Base-by-base conservation (phyloP, 2,888 invertebrate species). In the Trypoxylon attenuatum region DNA sequence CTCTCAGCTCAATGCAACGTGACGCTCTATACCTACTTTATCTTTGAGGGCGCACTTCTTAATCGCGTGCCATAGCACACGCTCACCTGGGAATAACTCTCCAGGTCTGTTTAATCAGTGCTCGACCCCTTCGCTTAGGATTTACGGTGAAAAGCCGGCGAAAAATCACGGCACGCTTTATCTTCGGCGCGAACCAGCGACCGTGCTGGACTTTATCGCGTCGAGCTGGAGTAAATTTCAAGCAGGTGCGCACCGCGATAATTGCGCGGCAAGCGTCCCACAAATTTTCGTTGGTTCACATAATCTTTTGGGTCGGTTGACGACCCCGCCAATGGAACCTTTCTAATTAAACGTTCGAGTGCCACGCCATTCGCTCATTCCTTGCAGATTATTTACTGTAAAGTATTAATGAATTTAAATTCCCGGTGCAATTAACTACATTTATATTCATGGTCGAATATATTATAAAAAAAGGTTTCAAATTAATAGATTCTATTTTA, bases 241-340 rank as follows among this genome's bases (percentile, higher is more conserved):
- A 38, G 50, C 50, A 50, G 50, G 39, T 38, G 50, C 19, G 5
- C 39, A 22, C 2, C 39, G 3, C 23, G 22, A 33, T 50, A 27
- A 46, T 5, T 16, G 27, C 15, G 8, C 5, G 27, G n/a, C 16
- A 27, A 46, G 15, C 5, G 3, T n/a, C 8, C 5, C 46, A 10
- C 27, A 29, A 47, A 47, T 18, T 47, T 29, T n/a, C 27, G 13
- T 38, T 41, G 25, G 38, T 29, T 43, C 57, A 38, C 13, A 45
- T 21, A 38, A 19, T 38, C 38, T 21, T 6, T 22, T 13, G 19
- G n/a, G 21, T 25, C 2, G 8, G 51, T 23, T 16, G 41, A 18
- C 16, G 21, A 22, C 39, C 16, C 18, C 51, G 39, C n/a, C n/a
- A n/a, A n/a, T n/a, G n/a, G n/a, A n/a, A n/a, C n/a, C n/a, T n/a